Conservation (phyloP, 2,888 invertebrate genomes). For the Dolichopus griseipennis region DNA sequence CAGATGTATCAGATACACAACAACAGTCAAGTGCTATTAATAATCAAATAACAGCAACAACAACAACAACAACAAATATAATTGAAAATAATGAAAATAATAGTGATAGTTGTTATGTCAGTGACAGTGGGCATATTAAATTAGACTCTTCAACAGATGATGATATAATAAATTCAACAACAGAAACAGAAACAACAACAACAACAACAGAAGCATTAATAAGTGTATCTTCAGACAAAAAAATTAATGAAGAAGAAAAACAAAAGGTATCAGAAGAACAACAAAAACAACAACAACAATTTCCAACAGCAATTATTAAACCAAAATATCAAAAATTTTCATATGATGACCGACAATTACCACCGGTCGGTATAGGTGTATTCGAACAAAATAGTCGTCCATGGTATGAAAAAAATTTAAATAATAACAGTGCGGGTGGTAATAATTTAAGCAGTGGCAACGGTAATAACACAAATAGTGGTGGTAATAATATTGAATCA, state of each 20-base stretch:
- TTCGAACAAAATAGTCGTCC: slow-evolving; percentile 12
- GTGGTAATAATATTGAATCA: background rate
- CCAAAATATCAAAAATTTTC: slow-evolving; percentile 36
- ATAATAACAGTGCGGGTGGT: background rate
- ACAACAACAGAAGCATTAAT: background rate
- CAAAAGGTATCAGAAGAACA: too few species aligned
- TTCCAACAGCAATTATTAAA: slow-evolving; percentile 29
- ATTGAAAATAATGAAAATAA: background rate
- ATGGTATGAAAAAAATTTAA: slow-evolving; percentile 15
- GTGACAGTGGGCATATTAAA: background rate
- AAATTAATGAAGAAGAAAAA: background rate
- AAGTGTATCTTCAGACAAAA: background rate
- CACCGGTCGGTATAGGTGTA: slow-evolving; percentile 32
- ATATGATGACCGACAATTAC: slow-evolving; percentile 38
- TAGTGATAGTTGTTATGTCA: background rate
- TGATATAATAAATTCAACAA: too few species aligned
- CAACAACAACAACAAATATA: background rate
- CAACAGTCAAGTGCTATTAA: background rate
- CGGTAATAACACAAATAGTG: background rate
- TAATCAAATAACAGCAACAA: background rate
- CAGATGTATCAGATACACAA: background rate
- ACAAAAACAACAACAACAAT: slow-evolving; percentile 21
- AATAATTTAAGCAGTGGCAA: background rate
- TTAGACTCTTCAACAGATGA: background rate
- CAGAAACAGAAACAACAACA: background rate